These are phyloP conservation scores for Theretra japonica DNA, from an alignment of 2,888 invertebrate species.

Conservation along the genomic window DNA sequence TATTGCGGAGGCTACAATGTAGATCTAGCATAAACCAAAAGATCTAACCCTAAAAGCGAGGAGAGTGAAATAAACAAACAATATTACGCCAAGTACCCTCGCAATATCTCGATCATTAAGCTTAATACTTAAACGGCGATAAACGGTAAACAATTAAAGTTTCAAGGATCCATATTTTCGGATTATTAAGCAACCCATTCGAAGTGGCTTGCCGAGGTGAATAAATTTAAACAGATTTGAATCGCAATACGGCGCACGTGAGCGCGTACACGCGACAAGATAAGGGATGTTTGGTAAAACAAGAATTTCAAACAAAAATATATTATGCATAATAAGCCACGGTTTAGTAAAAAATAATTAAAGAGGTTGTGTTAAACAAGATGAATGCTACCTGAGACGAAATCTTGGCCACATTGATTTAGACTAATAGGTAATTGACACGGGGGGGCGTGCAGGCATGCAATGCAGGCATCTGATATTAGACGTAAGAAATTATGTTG, in stretches of 20 bases:
- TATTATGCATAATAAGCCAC: no score
- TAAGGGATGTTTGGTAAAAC: background rate
- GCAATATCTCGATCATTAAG: slow-evolving; percentile 41
- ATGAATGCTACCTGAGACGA: no score
- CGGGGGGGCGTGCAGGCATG: no score
- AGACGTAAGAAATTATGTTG: no score
- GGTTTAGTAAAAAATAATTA: no score
- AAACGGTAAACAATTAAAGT: slow-evolving; percentile 68
- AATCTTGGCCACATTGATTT: no score
- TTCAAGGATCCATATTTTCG: slow-evolving; percentile 67
- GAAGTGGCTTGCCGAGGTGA: slow-evolving; percentile 49
- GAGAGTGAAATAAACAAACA: slow-evolving; percentile 33
- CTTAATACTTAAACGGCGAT: slow-evolving; percentile 55
- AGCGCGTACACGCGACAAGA: slow-evolving; percentile 17
- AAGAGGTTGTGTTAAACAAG: no score
- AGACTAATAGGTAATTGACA: no score
- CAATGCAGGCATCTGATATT: no score
- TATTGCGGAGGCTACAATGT: no score
- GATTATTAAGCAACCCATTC: slow-evolving; percentile 67
- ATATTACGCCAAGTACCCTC: slow-evolving; percentile 37
- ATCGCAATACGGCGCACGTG: slow-evolving; percentile 11
- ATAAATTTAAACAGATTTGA: slow-evolving; percentile 60
- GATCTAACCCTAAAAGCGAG: background rate
- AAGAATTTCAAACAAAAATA: background rate
- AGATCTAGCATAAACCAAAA: background rate